Conservation (phyloP, 2,797 vertebrate species). For the Hapalemur alaotrensis region DNA sequence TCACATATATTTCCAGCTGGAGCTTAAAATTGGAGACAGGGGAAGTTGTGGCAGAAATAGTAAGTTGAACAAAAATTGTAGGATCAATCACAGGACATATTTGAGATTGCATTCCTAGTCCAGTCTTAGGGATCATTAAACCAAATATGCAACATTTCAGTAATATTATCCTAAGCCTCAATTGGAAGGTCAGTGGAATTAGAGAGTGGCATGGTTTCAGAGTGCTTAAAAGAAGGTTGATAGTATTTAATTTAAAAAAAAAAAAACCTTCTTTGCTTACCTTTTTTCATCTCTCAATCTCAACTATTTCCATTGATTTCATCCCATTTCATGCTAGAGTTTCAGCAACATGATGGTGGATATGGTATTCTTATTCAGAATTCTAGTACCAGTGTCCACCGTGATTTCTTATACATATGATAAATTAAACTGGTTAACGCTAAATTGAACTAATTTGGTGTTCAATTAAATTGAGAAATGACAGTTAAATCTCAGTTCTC, state of each 20-base stretch:
- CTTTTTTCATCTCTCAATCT: neutral
- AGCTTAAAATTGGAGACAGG: conserved; percentile 49
- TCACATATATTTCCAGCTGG: conserved; percentile 37
- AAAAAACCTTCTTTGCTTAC: neutral
- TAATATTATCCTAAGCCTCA: neutral
- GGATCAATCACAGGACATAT: conserved; percentile 47
- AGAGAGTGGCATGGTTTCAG: neutral
- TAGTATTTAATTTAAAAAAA: neutral
- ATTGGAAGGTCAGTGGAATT: neutral
- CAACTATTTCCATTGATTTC: neutral
- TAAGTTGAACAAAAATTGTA: conserved; percentile 42
- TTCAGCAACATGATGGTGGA: neutral
- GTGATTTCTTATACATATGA: neutral
- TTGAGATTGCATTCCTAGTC: neutral
- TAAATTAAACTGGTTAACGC: neutral
- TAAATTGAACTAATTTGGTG: neutral
- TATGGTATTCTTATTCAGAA: neutral
- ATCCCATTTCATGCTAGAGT: neutral
- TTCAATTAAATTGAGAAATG: neutral
- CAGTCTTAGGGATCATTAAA: neutral
- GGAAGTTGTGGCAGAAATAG: conserved; percentile 5
- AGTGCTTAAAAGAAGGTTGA: neutral
- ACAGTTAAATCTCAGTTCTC: neutral
- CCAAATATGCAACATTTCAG: neutral
- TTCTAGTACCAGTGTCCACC: neutral